Conservation (phyloP, 2,888 invertebrate species). For the Dryococelus australis region DNA sequence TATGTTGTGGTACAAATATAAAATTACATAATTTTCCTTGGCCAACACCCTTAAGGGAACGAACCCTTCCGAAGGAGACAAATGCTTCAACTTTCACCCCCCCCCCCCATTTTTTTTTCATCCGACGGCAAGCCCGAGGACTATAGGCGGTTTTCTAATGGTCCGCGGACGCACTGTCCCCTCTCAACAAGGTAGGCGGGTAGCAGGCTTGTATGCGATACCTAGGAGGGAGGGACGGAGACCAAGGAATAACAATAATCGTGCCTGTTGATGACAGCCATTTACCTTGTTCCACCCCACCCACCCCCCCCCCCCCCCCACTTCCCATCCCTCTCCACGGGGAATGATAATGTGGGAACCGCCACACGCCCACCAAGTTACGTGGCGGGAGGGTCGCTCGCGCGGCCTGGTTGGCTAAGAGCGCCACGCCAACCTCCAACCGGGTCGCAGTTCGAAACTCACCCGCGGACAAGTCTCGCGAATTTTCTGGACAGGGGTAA, state of each 20-base stretch:
- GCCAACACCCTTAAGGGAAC: background rate
- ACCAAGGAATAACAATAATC: slow-evolving; percentile 40
- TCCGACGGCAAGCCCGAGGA: too few species aligned
- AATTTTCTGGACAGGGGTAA: too few species aligned
- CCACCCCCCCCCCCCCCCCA: background rate
- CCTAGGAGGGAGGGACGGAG: slow-evolving; percentile 25
- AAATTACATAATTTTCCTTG: too few species aligned
- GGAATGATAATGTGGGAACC: background rate
- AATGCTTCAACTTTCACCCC: background rate
- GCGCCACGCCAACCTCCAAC: background rate
- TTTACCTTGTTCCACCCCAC: slow-evolving; percentile 32
- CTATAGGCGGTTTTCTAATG: background rate
- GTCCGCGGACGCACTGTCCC: background rate
- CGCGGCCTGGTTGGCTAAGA: background rate
- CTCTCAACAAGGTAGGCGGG: background rate
- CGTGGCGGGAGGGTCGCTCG: background rate
- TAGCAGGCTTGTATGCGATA: background rate
- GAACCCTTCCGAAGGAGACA: background rate
- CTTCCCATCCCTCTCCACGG: background rate
- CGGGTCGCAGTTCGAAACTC: too few species aligned
- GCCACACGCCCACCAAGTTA: background rate
- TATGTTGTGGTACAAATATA: too few species aligned
- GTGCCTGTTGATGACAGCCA: slow-evolving; percentile 32
- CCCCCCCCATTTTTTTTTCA: too few species aligned
- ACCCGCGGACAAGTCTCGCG: too few species aligned